phyloP scores from a whole-genome alignment of 2,113 vertebrate species.

The Ctenodactylus gundi region DNA sequence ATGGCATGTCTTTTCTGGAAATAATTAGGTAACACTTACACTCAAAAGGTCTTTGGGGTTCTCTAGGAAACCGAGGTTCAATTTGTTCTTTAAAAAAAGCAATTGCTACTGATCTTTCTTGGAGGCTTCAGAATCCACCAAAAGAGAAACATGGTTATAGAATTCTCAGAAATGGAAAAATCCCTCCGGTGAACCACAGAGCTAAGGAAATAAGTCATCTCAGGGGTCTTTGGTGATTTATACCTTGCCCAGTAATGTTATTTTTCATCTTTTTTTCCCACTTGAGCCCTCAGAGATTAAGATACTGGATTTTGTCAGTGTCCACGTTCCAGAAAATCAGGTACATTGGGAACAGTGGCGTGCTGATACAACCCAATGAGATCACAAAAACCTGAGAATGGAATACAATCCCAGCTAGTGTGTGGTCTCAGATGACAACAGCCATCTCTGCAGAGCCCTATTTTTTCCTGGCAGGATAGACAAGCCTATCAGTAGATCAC shows the following conservation, averaged over 20 bases:
- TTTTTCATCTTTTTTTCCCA: neutral
- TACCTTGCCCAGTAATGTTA: neutral
- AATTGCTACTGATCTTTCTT: constrained; percentile 21
- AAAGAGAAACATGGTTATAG: neutral
- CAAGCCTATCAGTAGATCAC: neutral
- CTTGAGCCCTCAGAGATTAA: neutral
- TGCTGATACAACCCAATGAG: neutral
- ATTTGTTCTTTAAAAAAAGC: constrained; percentile 31
- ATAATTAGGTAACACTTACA: neutral
- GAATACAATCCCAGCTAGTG: neutral
- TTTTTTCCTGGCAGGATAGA: neutral
- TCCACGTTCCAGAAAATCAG: neutral
- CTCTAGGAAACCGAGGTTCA: neutral
- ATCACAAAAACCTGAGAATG: neutral
- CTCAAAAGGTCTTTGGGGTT: neutral
- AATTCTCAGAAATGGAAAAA: constrained; percentile 15
- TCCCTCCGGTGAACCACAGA: neutral
- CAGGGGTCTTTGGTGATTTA: neutral
- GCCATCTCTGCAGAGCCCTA: neutral
- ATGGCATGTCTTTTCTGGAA: neutral
- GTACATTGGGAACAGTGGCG: neutral
- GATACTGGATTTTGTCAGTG: neutral
- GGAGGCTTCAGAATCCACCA: neutral
- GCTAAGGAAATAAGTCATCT: neutral
- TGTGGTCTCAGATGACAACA: neutral